Base-by-base conservation (phyloP, 2,113 vertebrate genomes). In the Papio anubis region DNA sequence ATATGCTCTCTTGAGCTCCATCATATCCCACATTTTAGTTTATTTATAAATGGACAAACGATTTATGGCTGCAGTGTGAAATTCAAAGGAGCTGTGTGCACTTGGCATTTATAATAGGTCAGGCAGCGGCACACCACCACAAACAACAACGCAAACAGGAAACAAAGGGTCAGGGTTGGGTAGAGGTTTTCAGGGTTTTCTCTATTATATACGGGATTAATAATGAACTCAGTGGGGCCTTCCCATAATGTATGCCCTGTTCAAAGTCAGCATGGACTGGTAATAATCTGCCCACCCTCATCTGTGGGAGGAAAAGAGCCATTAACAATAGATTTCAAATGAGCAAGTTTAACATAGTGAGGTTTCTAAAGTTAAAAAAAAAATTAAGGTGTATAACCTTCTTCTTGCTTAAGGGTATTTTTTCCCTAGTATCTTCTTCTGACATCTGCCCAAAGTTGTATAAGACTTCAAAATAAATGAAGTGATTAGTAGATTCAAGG, bases 171-270 rank as follows among this genome's bases (percentile, higher is more conserved):
- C 88, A 83, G 79, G 17, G 55, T 38, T 84, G 43, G 76, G 25
- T 20, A 85, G 59, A 93, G 78, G 30, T 52, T 84, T 79, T 81
- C 68, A 14, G 17, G n/a, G 32, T 9, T 38, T 78, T 30, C 18
- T 43, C 83, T 95, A 78, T 97, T 97, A 86, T 96, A 94, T 91
- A 96, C 52, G 83, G 76, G 38, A 95, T 96, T 97, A 97, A 97
- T 97, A 97, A 98, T 88, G 96, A 98, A 97, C 95, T 96, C 94
- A 95, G 90, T 94, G 88, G 92, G 81, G n/a, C 64, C 55, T 90
- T 90, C 68, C 45, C n/a, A 93, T 91, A 89, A 95, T 55, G 55
- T 57, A 97, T 82, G 55, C 61, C 23, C 82, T 90, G n/a, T 88
- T 89, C 75, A 96, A 93, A 96, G 85, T 96, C 85, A 95, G 61